These are phyloP conservation scores for Stegana nigrithorax DNA, from an alignment of 2,888 invertebrate genomes.

Conservation along the genomic window DNA sequence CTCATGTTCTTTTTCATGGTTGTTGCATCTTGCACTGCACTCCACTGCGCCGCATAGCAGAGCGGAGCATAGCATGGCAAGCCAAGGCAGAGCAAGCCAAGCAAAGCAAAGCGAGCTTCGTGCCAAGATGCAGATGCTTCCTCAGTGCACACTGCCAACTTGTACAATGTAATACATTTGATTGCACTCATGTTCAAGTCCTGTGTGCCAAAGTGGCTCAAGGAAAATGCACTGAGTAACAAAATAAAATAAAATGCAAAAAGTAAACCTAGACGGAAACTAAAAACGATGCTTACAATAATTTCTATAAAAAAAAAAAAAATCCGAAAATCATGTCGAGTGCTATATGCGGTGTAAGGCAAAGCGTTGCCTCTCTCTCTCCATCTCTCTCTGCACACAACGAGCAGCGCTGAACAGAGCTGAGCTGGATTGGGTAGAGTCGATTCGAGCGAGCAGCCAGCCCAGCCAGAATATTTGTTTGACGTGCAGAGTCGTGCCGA, in stretches of 20 bases:
- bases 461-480: not conserved
- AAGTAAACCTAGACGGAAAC: no score
- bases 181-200: constrained; percentile 59
- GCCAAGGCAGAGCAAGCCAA: not conserved
- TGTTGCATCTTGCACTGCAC: constrained; percentile 10
- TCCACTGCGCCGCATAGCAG: not conserved
- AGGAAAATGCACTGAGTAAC: constrained; percentile 35
- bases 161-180: constrained; percentile 59
- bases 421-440: not conserved
- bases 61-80: not conserved
- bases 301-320: no score
- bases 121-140: constrained; percentile 19
- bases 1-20: constrained; percentile 15
- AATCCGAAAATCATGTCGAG: constrained; percentile 15
- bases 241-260: no score
- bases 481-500: no score
- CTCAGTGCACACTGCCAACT: constrained; percentile 33
- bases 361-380: not conserved
- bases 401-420: not conserved
- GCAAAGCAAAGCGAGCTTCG: no score
- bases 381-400: no score
- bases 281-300: constrained; percentile 41
- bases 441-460: not conserved
- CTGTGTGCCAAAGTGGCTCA: constrained; percentile 53
- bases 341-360: not conserved